A percentile compares a stretch with the other conserved stretches of the same genome.
phyloP scores from a whole-genome alignment of 2,888 invertebrate species.

The Koerneria pararmatus region DNA sequence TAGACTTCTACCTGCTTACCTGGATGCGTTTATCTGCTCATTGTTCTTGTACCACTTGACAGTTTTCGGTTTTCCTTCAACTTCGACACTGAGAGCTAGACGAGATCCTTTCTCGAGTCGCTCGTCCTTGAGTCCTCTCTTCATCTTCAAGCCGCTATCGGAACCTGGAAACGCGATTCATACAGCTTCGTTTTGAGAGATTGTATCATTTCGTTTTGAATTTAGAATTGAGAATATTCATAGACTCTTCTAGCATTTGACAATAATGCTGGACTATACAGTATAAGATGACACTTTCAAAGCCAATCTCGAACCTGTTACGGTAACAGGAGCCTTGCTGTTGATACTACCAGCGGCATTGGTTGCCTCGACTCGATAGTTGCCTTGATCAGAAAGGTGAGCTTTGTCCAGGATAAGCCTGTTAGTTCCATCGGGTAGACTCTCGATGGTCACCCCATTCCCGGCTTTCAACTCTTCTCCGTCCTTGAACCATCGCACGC shows the following conservation, averaged over 20 bases:
- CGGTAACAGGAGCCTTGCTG: constrained; percentile 47
- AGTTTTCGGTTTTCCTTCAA: constrained; percentile 71
- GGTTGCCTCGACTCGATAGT: constrained; percentile 83
- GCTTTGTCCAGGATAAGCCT: constrained; percentile 60
- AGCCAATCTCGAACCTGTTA: constrained; percentile 22
- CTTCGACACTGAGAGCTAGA: constrained; percentile 61
- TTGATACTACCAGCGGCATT: constrained; percentile 70
- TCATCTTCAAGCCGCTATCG: constrained; percentile 28
- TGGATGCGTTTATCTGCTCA: constrained; percentile 53
- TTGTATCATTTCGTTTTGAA: too few relatives aligned
- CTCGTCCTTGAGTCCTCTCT: constrained; percentile 57
- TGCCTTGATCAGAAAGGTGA: constrained; percentile 62
- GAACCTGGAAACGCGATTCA: constrained; percentile 34
- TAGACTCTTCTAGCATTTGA: too few relatives aligned
- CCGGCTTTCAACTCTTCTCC: constrained; percentile 63
- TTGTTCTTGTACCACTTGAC: constrained; percentile 75
- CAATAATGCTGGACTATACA: too few relatives aligned
- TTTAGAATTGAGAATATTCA: too few relatives aligned
- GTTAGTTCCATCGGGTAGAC: constrained; percentile 50
- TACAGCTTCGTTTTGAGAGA: too few relatives aligned
- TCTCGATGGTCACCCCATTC: constrained; percentile 63
- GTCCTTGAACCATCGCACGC: constrained; percentile 80
- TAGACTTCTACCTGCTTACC: too few relatives aligned
- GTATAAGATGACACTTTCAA: too few relatives aligned
- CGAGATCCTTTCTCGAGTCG: constrained; percentile 44